Evolutionary conservation across 2,888 invertebrate species (phyloP).

Genomic region (Abscondita cerata): DNA sequence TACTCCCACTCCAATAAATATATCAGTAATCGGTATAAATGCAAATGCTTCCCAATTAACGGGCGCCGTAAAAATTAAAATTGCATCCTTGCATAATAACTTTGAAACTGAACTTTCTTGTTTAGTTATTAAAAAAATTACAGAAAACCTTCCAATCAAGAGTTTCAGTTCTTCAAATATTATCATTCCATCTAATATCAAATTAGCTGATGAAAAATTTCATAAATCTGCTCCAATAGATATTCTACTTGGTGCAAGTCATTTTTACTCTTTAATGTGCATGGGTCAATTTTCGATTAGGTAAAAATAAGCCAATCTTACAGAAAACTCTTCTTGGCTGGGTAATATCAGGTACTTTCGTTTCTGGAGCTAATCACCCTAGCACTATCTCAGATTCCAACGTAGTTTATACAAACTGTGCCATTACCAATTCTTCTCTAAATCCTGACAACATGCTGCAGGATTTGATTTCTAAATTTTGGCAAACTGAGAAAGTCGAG

Average conservation of each 20-base stretch:
- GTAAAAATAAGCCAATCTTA: slow-evolving; percentile 3
- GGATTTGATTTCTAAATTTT: slow-evolving; percentile 7
- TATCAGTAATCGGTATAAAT: slow-evolving; percentile 1
- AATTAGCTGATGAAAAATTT: slow-evolving; percentile 9
- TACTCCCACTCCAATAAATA: background rate
- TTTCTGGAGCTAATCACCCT: background rate
- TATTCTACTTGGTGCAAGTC: slow-evolving; percentile 10
- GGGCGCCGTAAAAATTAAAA: background rate
- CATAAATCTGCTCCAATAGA: slow-evolving; percentile 5
- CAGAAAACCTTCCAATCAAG: slow-evolving; percentile 1
- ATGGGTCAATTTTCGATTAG: slow-evolving; percentile 5
- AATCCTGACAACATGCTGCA: background rate
- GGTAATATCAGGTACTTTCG: slow-evolving; percentile 7
- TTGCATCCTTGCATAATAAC: background rate
- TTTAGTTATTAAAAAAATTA: slow-evolving; percentile 13
- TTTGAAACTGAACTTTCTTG: background rate
- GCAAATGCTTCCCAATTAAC: background rate
- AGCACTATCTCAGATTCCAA: background rate
- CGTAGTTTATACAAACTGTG: background rate
- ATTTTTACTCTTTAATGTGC: slow-evolving; percentile 12
- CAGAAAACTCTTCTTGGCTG: slow-evolving; percentile 19
- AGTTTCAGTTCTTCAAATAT: background rate
- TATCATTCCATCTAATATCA: slow-evolving; percentile 10
- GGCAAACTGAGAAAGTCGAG: slow-evolving; percentile 12
- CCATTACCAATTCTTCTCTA: background rate